Base-by-base conservation (phyloP, 1,140 invertebrate species). In the Mycetomoellerius zeteki region DNA sequence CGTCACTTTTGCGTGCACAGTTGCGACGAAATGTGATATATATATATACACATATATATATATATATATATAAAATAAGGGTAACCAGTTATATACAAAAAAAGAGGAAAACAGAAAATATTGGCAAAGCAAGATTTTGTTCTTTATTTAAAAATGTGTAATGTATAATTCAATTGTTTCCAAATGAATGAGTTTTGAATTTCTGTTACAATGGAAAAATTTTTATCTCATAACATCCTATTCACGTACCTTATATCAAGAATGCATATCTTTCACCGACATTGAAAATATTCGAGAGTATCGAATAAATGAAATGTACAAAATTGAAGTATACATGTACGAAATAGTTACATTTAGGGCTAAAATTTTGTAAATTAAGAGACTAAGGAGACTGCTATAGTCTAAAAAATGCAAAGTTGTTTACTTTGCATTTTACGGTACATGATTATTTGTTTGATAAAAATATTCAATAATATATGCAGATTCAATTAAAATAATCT, bases 81-180 rank as follows among this genome's bases (percentile, higher is more conserved):
- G 21, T 86, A 86, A 65, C n/a, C 30, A 67, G 54, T 86, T 71
- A 82, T 21, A 62, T 30, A 47, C 21, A 24, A 24, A 69, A 52
- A 30, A 47, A 69, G 14, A 27, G 6, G 14, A 16, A 69, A 21
- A 69, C 4, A 69, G 5, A 24, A 27, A n/a, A 50, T 21, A 43
- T 47, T 14, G 19, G 7, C 56, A 30, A 43, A 65, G 27, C 62
- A 71, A 77, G 7, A 33, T 54, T n/a, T 85, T 54, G 14, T 37
- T 21, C 16, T 84, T 52, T 52, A 60, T 33, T 76, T 47, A 10
- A 50, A 47, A 62, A 43, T 43, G n/a, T 27, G 5, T 69, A 54
- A 43, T 69, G n/a, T 37, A 30, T 78, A 50, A 19, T 21, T 81
- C 10, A 52, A 81, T 71, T 47, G 21, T 67, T 21, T 14, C 14